phyloP scores from a whole-genome alignment of 2,888 invertebrate genomes.

The Amphipoea lucens region DNA sequence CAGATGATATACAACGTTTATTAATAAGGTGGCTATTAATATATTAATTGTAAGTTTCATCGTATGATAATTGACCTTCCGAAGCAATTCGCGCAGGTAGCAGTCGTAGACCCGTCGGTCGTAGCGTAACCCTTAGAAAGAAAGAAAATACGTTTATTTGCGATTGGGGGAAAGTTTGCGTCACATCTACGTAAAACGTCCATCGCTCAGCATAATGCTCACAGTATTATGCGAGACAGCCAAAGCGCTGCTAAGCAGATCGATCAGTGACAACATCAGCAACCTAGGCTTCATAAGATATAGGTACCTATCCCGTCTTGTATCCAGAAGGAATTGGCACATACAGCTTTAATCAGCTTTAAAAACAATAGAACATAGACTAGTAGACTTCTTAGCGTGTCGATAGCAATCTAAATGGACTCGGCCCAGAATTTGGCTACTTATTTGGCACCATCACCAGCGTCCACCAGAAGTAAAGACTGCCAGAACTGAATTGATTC shows the following conservation, averaged over 20 bases:
- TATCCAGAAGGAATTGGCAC: background rate
- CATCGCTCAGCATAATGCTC: background rate
- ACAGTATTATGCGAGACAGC: background rate
- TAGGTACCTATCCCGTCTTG: background rate
- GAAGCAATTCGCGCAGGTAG: background rate
- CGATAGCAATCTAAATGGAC: too few relatives aligned
- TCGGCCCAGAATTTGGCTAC: too few relatives aligned
- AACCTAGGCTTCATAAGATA: background rate
- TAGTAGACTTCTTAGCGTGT: too few relatives aligned
- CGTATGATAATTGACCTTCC: background rate
- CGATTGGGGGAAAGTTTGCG: background rate
- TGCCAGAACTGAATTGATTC: background rate
- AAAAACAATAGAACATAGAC: background rate
- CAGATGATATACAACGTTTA: too few relatives aligned
- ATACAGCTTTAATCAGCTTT: background rate
- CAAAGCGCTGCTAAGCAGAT: background rate
- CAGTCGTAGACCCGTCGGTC: constrained; percentile 1
- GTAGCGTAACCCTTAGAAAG: background rate
- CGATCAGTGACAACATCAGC: background rate
- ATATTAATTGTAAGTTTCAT: background rate
- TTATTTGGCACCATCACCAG: too few relatives aligned
- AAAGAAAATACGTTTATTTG: background rate
- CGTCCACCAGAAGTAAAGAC: background rate
- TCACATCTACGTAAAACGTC: background rate
- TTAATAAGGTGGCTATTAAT: too few relatives aligned